Evolutionary conservation across 2,888 invertebrate genomes (phyloP), one percentile per base, ranked within the genome.

Genomic region (Drosophila siamana): DNA sequence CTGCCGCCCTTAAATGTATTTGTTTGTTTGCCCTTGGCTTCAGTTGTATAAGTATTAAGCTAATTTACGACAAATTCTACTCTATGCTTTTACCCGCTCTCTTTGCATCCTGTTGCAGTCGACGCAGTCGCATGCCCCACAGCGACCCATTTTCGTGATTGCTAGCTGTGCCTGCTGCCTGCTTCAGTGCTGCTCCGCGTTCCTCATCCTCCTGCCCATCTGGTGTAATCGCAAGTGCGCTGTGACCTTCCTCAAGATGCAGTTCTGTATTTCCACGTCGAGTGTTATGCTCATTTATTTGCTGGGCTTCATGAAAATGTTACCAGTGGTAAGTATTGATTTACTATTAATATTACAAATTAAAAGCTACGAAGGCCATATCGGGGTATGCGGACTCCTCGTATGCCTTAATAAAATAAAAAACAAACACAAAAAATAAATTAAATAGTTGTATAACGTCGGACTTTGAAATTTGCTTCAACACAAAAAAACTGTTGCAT

Each of bases 231-330:
- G 91, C 38, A 92, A 91, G 78, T 92, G 92, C 64, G 94, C 94
- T 88, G 91, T 95, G 38, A 93, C 94, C 72, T 95, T 95, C 90
- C 92, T 95, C 50, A 95, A 95, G 91, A 92, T 95, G 79, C 95
- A 95, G 89, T 95, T 95, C 87, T 95, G 95, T 82, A 93, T 94
- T 1, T 94, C 95, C 11, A 92, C 96, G 60, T 94, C 95, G 38
- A 95, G 95, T 86, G 94, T 95, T 50, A 96, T 96, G 94, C 93
- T 95, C 4, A 94, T 93, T 55, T 94, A 93, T 82, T 85, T 93
- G 52, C 88, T 93, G 62, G 93, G 93, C 26, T 92, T 93, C 51
- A 89, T 93, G 41, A 92, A 92, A 74, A 92, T 93, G 85, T 88
- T 93, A 52, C 92, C 93, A 24, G 88, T 92, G 90, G 94, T 94